Base-by-base conservation (phyloP, 2,888 invertebrate species). In the Meganola albula region DNA sequence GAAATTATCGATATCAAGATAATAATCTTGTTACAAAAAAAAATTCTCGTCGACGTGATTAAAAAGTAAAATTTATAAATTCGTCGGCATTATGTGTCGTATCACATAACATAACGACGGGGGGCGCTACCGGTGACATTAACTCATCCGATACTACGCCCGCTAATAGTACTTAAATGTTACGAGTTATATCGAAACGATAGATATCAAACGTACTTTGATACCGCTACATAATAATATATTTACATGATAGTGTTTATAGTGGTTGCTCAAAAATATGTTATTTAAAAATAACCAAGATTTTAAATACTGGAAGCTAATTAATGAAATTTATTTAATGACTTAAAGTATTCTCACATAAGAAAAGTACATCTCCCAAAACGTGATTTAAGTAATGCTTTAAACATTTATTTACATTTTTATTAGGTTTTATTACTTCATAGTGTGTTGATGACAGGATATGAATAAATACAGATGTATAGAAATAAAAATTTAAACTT, bases 41-140 rank as follows among this genome's bases (percentile, higher is more conserved):
- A 47, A 36, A 42, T 40, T 40, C 52, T 40, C 46, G 40, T 53
- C 53, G 48, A 46, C 37, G 40, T 32, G 44, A 53, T 55, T 53
- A 50, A 49, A 53, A 50, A 48, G 44, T 47, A 48, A 54, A 57
- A 57, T 53, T 56, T 58, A 53, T 52, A 53, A 57, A 65, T 60
- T 63, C 48, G 67, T 69, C 73, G 72, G 68, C 66, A 59, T 51
- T 61, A 71, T 68, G 74, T 74, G 74, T 78, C 67, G 77, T 74
- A 67, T 68, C 69, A 65, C 72, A 73, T 80, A 74, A 67, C 75
- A 54, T 46, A 53, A 30, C 80, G 57, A 73, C 77, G 60, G 82
- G 84, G 72, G 82, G 74, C 67, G 82, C 84, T 83, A 84, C 84
- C 57, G 79, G 68, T 49, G 63, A 60, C 57, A 58, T 54, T 69